A percentile compares a stretch with the other conserved stretches of the same genome.
These are phyloP conservation scores for Ctenodactylus gundi DNA, from an alignment of 2,113 vertebrate species.

Conservation along the genomic window DNA sequence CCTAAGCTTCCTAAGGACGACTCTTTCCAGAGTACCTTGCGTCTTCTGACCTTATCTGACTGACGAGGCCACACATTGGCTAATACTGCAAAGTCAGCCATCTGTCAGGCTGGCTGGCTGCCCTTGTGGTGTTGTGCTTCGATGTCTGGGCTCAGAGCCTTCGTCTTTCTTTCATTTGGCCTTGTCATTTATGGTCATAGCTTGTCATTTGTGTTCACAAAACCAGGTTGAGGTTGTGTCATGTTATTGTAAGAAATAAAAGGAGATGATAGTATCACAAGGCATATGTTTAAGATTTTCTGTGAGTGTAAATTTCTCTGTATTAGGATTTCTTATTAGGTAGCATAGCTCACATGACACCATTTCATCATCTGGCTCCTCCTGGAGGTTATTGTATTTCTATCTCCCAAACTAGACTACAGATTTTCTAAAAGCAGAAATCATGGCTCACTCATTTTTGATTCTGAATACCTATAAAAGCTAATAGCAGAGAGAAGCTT, in stretches of 20 bases:
- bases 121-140: background rate
- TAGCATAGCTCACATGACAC: background rate
- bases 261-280: too few relatives aligned
- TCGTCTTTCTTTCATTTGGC: background rate
- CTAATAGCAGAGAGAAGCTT: background rate
- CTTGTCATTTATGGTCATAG: background rate
- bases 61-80: background rate
- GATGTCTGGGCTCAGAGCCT: background rate
- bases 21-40: background rate
- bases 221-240: background rate
- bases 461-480: background rate
- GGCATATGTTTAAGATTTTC: background rate
- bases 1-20: fast-evolving
- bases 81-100: background rate
- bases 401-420: background rate
- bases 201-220: background rate
- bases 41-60: background rate
- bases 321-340: background rate
- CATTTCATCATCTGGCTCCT: background rate
- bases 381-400: background rate
- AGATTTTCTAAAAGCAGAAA: background rate
- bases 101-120: background rate
- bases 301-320: background rate
- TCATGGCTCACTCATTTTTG: background rate
- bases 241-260: background rate